phyloP scores from a whole-genome alignment of 2,888 invertebrate species.

The Apodemia mormo region DNA sequence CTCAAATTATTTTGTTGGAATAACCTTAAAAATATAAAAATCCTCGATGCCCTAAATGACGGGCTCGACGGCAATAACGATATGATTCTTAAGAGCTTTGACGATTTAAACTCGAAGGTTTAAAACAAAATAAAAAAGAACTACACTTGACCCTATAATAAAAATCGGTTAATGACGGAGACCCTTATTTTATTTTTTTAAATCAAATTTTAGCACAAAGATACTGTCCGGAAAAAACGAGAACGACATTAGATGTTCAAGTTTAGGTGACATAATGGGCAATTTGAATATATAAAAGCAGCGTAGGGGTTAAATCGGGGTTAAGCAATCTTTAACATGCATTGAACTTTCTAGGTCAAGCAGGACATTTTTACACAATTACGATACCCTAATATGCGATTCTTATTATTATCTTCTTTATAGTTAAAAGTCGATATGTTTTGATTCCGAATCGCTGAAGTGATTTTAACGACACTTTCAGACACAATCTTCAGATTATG shows the following conservation, averaged over 20 bases:
- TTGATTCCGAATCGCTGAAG: too few relatives aligned
- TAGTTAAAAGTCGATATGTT: too few relatives aligned
- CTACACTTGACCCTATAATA: slow-evolving; percentile 49
- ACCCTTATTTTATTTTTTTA: slow-evolving; percentile 47
- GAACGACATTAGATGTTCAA: slow-evolving; percentile 51
- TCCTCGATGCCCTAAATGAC: background rate
- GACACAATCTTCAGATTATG: too few relatives aligned
- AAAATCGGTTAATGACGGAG: slow-evolving; percentile 46
- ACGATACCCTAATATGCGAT: background rate
- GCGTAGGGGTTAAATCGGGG: slow-evolving; percentile 46
- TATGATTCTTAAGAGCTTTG: slow-evolving; percentile 34
- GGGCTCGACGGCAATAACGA: slow-evolving; percentile 36
- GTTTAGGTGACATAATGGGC: slow-evolving; percentile 49
- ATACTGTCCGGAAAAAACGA: slow-evolving; percentile 51
- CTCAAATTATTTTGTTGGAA: slow-evolving; percentile 3
- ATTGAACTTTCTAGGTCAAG: slow-evolving; percentile 40
- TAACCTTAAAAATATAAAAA: background rate
- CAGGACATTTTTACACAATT: slow-evolving; percentile 28
- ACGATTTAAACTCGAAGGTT: slow-evolving; percentile 41
- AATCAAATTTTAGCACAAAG: slow-evolving; percentile 42
- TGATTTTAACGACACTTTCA: too few relatives aligned
- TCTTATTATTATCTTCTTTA: background rate
- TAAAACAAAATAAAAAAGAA: slow-evolving; percentile 48
- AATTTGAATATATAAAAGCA: slow-evolving; percentile 42
- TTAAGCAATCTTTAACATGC: slow-evolving; percentile 32